These are phyloP conservation scores for Drosophila melanogaster DNA, from an alignment of 1,140 invertebrate species.

Conservation along the genomic window Release_6_plus_ISO1_MT NT_033777.3:19806501-19807000, in stretches of 20 bases:
- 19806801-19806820: slow-evolving; percentile 49
- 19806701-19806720: slow-evolving; percentile 60
- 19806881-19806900: slow-evolving; percentile 49
- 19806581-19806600: slow-evolving; percentile 46
- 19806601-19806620: slow-evolving; percentile 41
- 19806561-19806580: slow-evolving; percentile 34
- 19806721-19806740: slow-evolving; percentile 11
- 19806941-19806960: slow-evolving; percentile 41
- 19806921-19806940: slow-evolving; percentile 48
- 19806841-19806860: slow-evolving; percentile 66
- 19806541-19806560: slow-evolving; percentile 12
- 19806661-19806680: slow-evolving; percentile 53
- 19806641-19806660: slow-evolving; percentile 55
- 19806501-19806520: slow-evolving; percentile 42
- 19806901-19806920: slow-evolving; percentile 42
- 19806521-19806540: slow-evolving; percentile 1
- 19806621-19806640: slow-evolving; percentile 14
- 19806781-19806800: slow-evolving; percentile 47
- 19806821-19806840: slow-evolving; percentile 41
- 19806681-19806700: slow-evolving; percentile 46
- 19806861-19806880: slow-evolving; percentile 60
- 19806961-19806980: slow-evolving; percentile 23
- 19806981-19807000: slow-evolving; percentile 3
- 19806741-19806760: slow-evolving; percentile 27
- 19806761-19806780: slow-evolving; percentile 40